Evolutionary conservation across 2,113 vertebrate genomes (phyloP), one percentile per base, ranked within the genome.

Genomic region (Sclerurus mexicanus): DNA sequence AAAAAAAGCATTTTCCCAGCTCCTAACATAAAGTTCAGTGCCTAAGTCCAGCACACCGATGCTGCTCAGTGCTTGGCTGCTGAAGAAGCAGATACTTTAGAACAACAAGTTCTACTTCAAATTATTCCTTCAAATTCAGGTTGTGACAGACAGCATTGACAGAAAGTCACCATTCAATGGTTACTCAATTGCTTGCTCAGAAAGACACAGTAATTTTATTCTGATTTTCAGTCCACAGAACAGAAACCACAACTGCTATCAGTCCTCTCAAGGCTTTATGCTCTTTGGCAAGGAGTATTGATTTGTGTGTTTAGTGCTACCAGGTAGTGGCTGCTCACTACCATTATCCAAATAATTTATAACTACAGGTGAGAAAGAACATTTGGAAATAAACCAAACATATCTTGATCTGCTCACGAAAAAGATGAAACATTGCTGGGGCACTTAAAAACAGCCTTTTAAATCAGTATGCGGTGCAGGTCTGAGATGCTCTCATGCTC

Each of bases 151-250:
- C 69, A 64, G 55, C 10, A 82, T 2, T 55, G 56, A 59, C 30
- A 89, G 83, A 79, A 82, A 85, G 46, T 58, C 95, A 92, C 64
- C 55, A 90, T 40, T 52, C 90, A 50, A 33, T 56, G 81, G 81
- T 73, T 90, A 83, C 46, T 93, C 73, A 69, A 9, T n/a, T 76
- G 39, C 78, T 91, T 93, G 42, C 95, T 95, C 85, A 91, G 90
- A 79, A 89, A n/a, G 68, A 94, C 76, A 64, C 60, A 62, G 89
- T 93, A 69, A 84, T 91, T 93, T 86, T 68, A 72, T 79, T 40
- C 81, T 64, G 77, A 91, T 93, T 94, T 64, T 92, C 19, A 79
- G 28, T 20, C 56, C 81, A 89, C 42, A 69, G 60, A 91, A 79
- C 28, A 77, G 68, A 94, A 81, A 47, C 35, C 3, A 3, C 49